A percentile compares a stretch with the other conserved stretches of the same genome.
These are phyloP conservation scores for Nothocercus julius DNA, from an alignment of 2,113 vertebrate genomes.

Conservation along the genomic window DNA sequence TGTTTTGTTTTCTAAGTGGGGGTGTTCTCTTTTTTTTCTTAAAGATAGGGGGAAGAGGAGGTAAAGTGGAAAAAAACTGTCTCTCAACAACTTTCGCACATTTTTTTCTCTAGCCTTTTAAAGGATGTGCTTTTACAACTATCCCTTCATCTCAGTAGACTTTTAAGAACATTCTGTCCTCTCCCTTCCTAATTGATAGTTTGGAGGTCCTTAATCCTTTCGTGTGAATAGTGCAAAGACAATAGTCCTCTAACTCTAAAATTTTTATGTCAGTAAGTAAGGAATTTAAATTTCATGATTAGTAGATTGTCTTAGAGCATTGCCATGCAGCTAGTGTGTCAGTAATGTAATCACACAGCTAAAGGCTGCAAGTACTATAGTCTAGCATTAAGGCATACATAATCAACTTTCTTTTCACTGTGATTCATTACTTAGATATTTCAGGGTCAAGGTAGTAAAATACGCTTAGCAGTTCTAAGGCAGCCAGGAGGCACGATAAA, in stretches of 20 bases:
- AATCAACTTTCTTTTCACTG: background rate
- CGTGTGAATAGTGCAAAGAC: background rate
- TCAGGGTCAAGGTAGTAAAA: background rate
- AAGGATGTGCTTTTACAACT: background rate
- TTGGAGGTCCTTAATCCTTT: background rate
- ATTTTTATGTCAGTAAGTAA: background rate
- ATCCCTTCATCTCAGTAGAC: background rate
- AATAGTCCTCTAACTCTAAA: background rate
- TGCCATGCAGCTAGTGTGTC: background rate
- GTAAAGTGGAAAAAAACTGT: background rate
- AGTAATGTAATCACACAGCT: background rate
- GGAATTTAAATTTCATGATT: background rate
- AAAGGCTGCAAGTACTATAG: background rate
- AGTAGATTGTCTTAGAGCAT: background rate
- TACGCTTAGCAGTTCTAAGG: background rate
- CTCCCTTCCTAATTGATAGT: background rate
- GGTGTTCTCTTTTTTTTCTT: constrained; percentile 4
- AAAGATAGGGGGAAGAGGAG: background rate
- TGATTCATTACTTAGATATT: background rate
- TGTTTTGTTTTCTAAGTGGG: background rate
- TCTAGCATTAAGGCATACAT: background rate
- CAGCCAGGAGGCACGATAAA: background rate
- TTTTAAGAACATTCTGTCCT: background rate
- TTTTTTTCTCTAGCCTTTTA: background rate
- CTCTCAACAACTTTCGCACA: background rate